Evolutionary conservation across 2,113 vertebrate genomes (phyloP).

Genomic region (Cathartes aura): DNA sequence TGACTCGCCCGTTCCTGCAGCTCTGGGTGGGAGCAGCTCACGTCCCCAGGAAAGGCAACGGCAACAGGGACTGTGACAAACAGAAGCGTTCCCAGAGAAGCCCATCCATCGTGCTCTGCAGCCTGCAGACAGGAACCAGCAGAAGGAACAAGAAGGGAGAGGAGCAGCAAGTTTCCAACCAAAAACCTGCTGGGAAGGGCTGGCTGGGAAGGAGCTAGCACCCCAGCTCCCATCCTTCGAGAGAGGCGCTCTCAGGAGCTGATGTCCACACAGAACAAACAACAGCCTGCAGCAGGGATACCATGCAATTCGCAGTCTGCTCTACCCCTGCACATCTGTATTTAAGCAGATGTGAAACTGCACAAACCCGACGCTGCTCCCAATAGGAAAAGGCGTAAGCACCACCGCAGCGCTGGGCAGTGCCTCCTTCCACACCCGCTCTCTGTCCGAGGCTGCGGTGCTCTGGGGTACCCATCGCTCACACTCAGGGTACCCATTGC

Average conservation of each 20-base stretch:
- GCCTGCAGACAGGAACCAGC: neutral
- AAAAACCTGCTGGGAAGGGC: neutral
- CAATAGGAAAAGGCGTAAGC: accelerated
- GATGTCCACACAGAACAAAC: neutral
- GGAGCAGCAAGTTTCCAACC: neutral
- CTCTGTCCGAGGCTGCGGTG: accelerated
- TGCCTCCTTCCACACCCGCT: neutral
- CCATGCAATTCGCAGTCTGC: accelerated
- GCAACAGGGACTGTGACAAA: neutral
- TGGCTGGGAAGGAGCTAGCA: neutral
- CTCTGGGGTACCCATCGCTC: neutral
- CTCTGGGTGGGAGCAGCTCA: neutral
- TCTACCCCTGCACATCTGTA: neutral
- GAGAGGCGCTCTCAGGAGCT: neutral
- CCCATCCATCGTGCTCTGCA: neutral
- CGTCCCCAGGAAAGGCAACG: neutral
- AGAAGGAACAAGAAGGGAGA: neutral
- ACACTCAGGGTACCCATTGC: neutral
- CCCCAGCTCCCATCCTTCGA: neutral
- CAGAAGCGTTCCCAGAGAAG: accelerated
- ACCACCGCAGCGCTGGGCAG: neutral
- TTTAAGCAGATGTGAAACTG: neutral
- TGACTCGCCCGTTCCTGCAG: neutral
- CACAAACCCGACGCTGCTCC: neutral
- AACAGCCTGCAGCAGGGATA: neutral